A percentile compares a stretch with the other conserved stretches of the same genome.
Conservation (phyloP, 2,797 vertebrate genomes). For the Phyllotis vaccarum region DNA sequence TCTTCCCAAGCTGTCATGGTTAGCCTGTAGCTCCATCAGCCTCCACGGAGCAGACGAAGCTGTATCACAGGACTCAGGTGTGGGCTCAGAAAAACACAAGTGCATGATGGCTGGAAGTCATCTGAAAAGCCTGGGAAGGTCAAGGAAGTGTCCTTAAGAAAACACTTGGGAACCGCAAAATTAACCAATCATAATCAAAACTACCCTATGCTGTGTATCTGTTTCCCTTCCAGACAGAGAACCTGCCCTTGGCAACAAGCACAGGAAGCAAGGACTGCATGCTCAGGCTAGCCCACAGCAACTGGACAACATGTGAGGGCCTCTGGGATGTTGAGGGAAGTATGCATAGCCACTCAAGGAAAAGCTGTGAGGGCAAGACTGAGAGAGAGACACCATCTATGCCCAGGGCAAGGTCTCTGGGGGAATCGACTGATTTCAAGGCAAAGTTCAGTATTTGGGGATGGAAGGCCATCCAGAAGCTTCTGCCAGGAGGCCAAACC, state of each 20-base stretch:
- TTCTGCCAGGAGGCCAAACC: conserved; percentile 44
- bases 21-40: neutral
- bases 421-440: neutral
- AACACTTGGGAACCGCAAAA: neutral
- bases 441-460: neutral
- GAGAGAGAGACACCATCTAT: neutral
- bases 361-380: accelerated
- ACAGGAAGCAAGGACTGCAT: accelerated
- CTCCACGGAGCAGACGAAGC: neutral
- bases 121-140: neutral
- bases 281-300: accelerated
- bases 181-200: accelerated
- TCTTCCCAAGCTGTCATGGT: neutral
- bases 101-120: neutral
- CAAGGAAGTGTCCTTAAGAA: neutral
- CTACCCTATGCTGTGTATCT: accelerated
- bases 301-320: accelerated
- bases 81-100: neutral
- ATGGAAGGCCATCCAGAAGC: neutral
- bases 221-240: neutral
- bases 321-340: neutral
- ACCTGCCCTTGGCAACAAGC: accelerated
- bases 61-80: neutral
- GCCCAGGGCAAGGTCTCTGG: neutral
- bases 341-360: accelerated